Evolutionary conservation across 2,113 vertebrate species (phyloP), one percentile per base, ranked within the genome.

Genomic region (Paradoxurus hermaphroditus): DNA sequence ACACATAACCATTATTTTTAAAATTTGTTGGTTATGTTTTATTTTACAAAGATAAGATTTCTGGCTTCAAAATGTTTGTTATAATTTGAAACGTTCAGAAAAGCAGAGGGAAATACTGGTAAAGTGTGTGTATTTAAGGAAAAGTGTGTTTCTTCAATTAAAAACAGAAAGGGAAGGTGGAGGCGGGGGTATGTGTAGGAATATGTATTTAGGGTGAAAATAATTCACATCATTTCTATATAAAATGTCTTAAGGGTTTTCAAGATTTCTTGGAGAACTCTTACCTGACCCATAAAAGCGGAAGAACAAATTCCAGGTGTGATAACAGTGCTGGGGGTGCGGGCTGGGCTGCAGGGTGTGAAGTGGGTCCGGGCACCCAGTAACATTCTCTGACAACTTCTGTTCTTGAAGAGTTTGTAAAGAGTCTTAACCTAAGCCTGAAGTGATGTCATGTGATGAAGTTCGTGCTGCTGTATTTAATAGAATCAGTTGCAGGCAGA

Each of bases 41-140:
- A 39, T 65, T 94, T 67, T 83, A 67, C 59, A 39, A 65, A 83
- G 25, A 29, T 88, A 56, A 70, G 56, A 78, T 56, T 95, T 82
- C 79, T 83, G 72, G 51, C n/a, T 91, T 94, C 49, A 73, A 23
- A 46, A 12, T 63, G 29, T 62, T 39, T 56, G 18, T 77, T 23
- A 72, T 91, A 36, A 81, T 83, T 92, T 90, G 53, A 92, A 96
- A 96, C 13, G 16, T 41, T 97, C 68, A 53, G 51, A 82, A 95
- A 93, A 84, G 21, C 65, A 68, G 53, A 88, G 7, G 46, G 19
- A 73, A 79, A 73, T 29, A 75, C 41, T 15, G 34, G 29, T 44
- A 0, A 31, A 90, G 23, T 29, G 23, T 81, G 39, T 70, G 7
- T 56, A 25, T 72, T 39, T 89, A 70, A 92, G 81, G 81, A 73